Evolutionary conservation across 1,140 invertebrate species (phyloP), one percentile per base, ranked within the genome.

Genomic region (Neodiprion fabricii): DNA sequence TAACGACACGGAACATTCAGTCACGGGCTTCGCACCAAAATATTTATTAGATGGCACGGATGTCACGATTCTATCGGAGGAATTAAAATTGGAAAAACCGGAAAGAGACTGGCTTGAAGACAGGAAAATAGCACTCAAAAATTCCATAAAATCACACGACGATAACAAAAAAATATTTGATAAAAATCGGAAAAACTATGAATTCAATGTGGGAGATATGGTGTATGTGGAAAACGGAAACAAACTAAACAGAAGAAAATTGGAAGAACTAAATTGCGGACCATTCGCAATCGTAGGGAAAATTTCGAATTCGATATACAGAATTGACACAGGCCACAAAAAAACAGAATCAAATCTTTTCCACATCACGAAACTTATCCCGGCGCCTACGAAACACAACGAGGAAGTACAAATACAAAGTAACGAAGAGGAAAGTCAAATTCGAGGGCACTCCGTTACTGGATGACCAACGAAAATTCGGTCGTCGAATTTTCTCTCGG

Each of bases 1-100:
- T 78, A 85, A 86, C 80, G 76, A 84, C 21, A 85, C 83, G 9
- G 76, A 77, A 69, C 84, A 85, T 70, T 74, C 79, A 71, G 79
- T 84, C 4, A 84, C 83, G 61, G 77, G 76, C 12, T 86, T 81
- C 77, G 70, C 78, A 50, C 84, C 83, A 75, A 79, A 75, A 72
- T 85, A 85, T 74, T 69, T 85, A 73, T 73, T 85, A 66, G n/a
- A 84, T 75, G 83, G 82, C 48, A 79, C 69, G 68, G 72, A 84
- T 78, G 74, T 76, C 21, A 74, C 28, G 14, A 77, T 77, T 70
- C 67, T 84, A 75, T 79, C 81, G 78, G 74, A 71, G 53, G 79
- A 83, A 80, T 73, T 80, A 74, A 80, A 79, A 76, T 40, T 61
- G 80, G 73, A 65, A 72, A 23, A 74, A 69, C 61, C n/a, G 9